Conservation (phyloP, 2,888 invertebrate species). For the Clunio marinus region DNA sequence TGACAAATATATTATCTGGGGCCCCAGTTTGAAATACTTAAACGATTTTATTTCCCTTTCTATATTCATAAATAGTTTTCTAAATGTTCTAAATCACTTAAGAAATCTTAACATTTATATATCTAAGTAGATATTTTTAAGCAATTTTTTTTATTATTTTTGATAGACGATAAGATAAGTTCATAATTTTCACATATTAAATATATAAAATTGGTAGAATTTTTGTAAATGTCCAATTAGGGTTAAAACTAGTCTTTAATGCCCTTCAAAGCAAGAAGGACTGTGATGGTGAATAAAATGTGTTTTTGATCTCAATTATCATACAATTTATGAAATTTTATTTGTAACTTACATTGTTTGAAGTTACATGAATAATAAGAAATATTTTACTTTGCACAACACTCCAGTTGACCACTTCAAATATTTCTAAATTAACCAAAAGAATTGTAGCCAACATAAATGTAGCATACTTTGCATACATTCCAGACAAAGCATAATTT, state of each 20-base stretch:
- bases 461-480: constrained; percentile 14
- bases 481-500: constrained; percentile 5
- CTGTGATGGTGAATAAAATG: constrained; percentile 38
- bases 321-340: background rate
- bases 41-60: too few relatives aligned
- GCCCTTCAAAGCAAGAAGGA: constrained; percentile 40
- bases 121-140: too few relatives aligned
- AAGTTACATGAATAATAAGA: too few relatives aligned
- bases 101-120: too few relatives aligned
- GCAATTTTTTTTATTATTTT: too few relatives aligned
- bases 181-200: too few relatives aligned
- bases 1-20: too few relatives aligned
- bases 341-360: background rate
- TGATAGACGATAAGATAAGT: too few relatives aligned
- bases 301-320: constrained; percentile 39
- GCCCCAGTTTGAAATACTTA: too few relatives aligned
- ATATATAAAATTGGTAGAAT: background rate
- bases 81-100: too few relatives aligned
- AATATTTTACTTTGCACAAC: background rate
- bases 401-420: constrained; percentile 1
- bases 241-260: constrained; percentile 39
- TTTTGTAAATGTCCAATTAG: constrained; percentile 24
- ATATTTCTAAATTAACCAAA: constrained; percentile 18
- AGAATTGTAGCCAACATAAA: background rate
- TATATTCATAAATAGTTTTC: too few relatives aligned